Percentiles rank a stretch among this genome's conserved stretches.
Conservation (phyloP, 1,140 invertebrate species). For the Danaus melanippus region DNA sequence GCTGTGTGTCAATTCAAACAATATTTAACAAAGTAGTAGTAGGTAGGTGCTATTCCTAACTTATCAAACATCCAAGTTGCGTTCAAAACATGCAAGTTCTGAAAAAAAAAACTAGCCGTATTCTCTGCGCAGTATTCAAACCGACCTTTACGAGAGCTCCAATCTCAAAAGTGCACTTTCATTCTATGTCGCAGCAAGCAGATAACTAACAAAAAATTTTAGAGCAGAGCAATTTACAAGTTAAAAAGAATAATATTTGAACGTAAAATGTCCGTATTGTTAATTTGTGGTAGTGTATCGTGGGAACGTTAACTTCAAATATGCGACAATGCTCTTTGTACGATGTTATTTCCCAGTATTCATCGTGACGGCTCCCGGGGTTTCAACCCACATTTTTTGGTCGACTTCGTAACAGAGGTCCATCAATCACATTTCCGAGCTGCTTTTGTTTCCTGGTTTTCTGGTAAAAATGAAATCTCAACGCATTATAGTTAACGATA, state of each 20-base stretch:
- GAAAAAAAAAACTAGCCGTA: no score
- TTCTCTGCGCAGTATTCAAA: no score
- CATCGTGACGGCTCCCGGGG: conserved; percentile 18
- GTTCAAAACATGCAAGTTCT: no score
- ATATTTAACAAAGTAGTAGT: no score
- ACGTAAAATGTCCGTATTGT: conserved; percentile 4
- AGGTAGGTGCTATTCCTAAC: no score
- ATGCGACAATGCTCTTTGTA: conserved; percentile 58
- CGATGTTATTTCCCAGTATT: conserved; percentile 27
- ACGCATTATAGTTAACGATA: background rate
- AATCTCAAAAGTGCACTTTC: no score
- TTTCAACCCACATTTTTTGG: conserved; percentile 18
- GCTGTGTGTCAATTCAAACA: no score
- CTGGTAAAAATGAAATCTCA: conserved; percentile 4
- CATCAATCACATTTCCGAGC: conserved; percentile 20
- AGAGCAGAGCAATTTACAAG: no score
- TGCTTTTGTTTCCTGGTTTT: conserved; percentile 17
- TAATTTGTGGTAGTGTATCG: conserved; percentile 29
- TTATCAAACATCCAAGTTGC: no score
- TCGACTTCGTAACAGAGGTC: conserved; percentile 15
- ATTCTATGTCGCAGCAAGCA: no score
- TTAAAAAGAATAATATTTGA: conserved; percentile 10
- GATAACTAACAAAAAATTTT: no score
- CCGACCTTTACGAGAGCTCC: no score
- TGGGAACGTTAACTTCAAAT: conserved; percentile 46